Evolutionary conservation across 2,888 invertebrate genomes (phyloP).

Genomic region (Heliconius sara): DNA sequence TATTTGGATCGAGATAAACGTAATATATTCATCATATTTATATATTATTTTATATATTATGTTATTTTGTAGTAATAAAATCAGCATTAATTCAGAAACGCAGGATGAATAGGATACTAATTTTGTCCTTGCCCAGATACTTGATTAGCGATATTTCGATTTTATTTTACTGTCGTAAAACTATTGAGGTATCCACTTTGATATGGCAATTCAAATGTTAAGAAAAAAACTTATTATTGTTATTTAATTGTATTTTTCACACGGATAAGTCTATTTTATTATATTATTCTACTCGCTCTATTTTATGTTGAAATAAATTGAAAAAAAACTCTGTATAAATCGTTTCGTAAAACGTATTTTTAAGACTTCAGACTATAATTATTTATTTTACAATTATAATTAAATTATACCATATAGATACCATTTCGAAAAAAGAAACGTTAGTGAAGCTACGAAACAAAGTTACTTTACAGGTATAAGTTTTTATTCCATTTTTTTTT

Average conservation of each 20-base stretch:
- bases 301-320: no score
- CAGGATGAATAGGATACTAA: background rate
- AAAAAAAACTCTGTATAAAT: no score
- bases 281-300: background rate
- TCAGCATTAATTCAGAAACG: background rate
- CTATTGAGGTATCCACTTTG: background rate
- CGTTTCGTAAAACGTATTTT: background rate
- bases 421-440: background rate
- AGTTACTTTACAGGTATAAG: background rate
- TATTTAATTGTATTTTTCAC: background rate
- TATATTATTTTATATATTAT: constrained; percentile 20
- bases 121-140: background rate
- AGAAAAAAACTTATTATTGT: background rate
- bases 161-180: background rate
- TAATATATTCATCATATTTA: constrained; percentile 11
- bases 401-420: background rate
- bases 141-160: background rate
- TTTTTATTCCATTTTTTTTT: background rate
- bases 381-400: background rate
- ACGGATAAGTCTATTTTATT: background rate
- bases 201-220: background rate
- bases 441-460: background rate
- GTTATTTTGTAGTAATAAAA: constrained; percentile 14
- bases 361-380: background rate
- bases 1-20: background rate